Evolutionary conservation across 1,140 invertebrate genomes (phyloP).

Genomic region (Zaprionus tsacasi): DNA sequence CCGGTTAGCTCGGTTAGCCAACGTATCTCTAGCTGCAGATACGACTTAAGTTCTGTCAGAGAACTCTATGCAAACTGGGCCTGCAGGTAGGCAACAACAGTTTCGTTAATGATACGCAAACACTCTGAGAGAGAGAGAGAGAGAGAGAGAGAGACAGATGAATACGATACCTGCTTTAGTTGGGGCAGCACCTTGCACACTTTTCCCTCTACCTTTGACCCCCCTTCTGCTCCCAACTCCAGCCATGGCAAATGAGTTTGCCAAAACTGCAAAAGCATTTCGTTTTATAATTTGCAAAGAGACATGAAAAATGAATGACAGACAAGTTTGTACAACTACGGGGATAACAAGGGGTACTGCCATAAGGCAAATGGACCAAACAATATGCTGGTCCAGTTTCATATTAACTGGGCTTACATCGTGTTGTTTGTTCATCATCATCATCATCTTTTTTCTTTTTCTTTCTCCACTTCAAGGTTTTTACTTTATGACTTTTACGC

Average conservation of each 20-base stretch:
- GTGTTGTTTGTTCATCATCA: not conserved
- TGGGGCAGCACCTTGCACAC: not conserved
- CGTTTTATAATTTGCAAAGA: slow-evolving; percentile 35
- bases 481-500: slow-evolving; percentile 14
- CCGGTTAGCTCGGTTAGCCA: slow-evolving; percentile 6
- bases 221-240: too few relatives aligned
- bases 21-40: slow-evolving; percentile 9
- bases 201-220: not conserved
- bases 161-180: not conserved
- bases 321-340: slow-evolving; percentile 5
- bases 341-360: slow-evolving; percentile 7
- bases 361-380: slow-evolving; percentile 12
- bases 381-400: slow-evolving; percentile 3
- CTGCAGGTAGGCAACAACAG: slow-evolving; percentile 36
- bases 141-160: not conserved
- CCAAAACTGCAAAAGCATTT: slow-evolving; percentile 35
- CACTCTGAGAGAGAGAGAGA: slow-evolving; percentile 6
- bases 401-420: slow-evolving; percentile 19
- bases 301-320: slow-evolving; percentile 45
- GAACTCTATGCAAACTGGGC: slow-evolving; percentile 30
- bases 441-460: not conserved
- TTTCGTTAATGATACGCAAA: slow-evolving; percentile 66
- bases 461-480: not conserved
- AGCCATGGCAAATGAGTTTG: slow-evolving; percentile 33
- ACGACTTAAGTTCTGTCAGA: slow-evolving; percentile 27